A percentile compares a stretch with the other conserved stretches of the same genome.
phyloP scores from a whole-genome alignment of 2,797 vertebrate genomes.

The Gallinago solitaria region DNA sequence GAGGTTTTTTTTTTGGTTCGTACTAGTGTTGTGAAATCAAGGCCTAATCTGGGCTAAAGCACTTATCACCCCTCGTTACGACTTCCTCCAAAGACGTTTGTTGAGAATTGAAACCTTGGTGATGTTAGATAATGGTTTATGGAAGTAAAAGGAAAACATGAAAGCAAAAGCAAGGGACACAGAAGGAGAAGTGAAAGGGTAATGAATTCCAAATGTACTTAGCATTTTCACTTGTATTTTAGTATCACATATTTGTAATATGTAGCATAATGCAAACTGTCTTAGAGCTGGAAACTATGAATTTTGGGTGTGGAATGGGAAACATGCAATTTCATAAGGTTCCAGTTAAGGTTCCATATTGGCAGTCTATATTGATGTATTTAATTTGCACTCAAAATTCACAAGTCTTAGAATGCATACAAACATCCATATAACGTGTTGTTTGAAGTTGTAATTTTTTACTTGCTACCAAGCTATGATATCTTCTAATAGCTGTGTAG shows the following conservation, averaged over 20 bases:
- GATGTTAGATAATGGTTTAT: not conserved
- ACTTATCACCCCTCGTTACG: not conserved
- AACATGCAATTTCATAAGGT: slow-evolving; percentile 3
- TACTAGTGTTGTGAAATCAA: not conserved
- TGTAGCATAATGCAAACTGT: not conserved
- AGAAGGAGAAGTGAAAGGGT: not conserved
- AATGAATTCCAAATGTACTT: not conserved
- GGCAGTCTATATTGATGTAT: slow-evolving; percentile 1
- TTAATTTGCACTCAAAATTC: slow-evolving; percentile 62
- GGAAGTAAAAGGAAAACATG: not conserved
- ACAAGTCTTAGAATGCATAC: slow-evolving; percentile 14
- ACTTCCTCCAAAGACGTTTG: not conserved
- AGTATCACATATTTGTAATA: not conserved
- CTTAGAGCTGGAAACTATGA: not conserved
- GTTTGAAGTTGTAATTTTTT: slow-evolving; percentile 48
- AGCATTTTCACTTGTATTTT: not conserved
- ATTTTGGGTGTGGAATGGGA: not conserved
- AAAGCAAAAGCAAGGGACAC: not conserved
- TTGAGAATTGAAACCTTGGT: not conserved
- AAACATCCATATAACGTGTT: slow-evolving; percentile 38
- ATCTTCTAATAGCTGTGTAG: slow-evolving; percentile 35
- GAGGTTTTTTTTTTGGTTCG: not conserved
- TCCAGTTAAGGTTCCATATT: not conserved
- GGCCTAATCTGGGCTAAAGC: not conserved
- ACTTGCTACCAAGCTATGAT: slow-evolving; percentile 35